phyloP scores from a whole-genome alignment of 2,888 invertebrate species.

The Podabrus alpinus region DNA sequence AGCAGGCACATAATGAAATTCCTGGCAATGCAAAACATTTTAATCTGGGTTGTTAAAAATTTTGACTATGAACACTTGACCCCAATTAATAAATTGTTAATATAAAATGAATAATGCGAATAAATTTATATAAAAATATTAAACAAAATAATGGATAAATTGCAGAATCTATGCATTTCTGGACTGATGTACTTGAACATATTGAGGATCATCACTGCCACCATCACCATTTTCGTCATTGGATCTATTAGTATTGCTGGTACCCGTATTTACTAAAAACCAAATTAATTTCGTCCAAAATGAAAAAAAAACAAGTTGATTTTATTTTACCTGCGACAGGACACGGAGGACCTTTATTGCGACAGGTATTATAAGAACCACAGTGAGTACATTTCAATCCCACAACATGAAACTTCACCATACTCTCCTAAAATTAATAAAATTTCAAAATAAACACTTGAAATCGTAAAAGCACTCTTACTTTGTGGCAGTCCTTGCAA shows the following conservation, averaged over 20 bases:
- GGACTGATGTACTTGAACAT: background rate
- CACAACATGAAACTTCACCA: constrained; percentile 83
- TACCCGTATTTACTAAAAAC: background rate
- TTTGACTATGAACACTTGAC: background rate
- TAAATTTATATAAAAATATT: background rate
- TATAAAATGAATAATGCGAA: background rate
- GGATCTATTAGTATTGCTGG: constrained; percentile 17
- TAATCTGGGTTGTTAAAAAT: background rate
- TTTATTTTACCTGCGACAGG: constrained; percentile 31
- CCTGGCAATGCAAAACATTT: background rate
- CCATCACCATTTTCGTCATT: constrained; percentile 6
- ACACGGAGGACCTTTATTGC: constrained; percentile 66
- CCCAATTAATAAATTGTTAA: background rate
- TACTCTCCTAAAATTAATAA: constrained; percentile 66
- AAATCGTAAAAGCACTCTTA: constrained; percentile 45
- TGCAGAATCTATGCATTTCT: constrained; percentile 3
- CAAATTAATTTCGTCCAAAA: background rate
- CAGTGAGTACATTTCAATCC: constrained; percentile 85
- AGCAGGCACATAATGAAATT: background rate
- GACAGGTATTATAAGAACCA: constrained; percentile 90
- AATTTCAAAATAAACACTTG: background rate
- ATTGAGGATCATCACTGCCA: constrained; percentile 2
- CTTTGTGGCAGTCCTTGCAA: constrained; percentile 92
- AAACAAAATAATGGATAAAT: background rate
- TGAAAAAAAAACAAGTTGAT: background rate